Evolutionary conservation across 2,113 vertebrate genomes (phyloP).

Genomic region (Esox niger): DNA sequence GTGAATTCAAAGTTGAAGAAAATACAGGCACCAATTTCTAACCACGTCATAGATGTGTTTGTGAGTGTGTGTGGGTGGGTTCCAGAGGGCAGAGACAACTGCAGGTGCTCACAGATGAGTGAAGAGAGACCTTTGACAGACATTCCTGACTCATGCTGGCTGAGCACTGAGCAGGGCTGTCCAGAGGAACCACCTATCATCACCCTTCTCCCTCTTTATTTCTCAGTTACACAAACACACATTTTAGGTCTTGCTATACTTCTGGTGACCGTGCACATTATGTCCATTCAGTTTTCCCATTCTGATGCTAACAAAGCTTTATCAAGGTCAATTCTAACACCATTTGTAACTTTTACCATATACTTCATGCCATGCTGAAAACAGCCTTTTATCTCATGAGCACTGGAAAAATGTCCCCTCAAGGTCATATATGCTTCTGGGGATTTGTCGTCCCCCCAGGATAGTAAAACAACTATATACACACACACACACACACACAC

Average conservation of each 20-base stretch:
- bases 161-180: background rate
- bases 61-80: conserved; percentile 1
- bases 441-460: too few species aligned
- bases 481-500: conserved; percentile 6
- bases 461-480: too few species aligned
- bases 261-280: too few species aligned
- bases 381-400: too few species aligned
- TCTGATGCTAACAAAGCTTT: too few species aligned
- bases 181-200: background rate
- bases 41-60: background rate
- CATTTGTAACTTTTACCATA: too few species aligned
- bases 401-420: too few species aligned
- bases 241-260: too few species aligned
- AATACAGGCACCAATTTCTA: background rate
- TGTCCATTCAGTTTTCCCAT: too few species aligned
- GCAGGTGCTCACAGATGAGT: conserved; percentile 32
- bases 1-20: background rate
- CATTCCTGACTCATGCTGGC: conserved; percentile 19
- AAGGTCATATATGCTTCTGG: too few species aligned
- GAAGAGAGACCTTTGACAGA: conserved; percentile 17
- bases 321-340: too few species aligned
- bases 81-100: conserved; percentile 35
- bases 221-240: conserved; percentile 2
- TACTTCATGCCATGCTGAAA: too few species aligned
- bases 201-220: background rate